Conservation (phyloP, 2,797 vertebrate genomes). For the Chloroceryle amazona region DNA sequence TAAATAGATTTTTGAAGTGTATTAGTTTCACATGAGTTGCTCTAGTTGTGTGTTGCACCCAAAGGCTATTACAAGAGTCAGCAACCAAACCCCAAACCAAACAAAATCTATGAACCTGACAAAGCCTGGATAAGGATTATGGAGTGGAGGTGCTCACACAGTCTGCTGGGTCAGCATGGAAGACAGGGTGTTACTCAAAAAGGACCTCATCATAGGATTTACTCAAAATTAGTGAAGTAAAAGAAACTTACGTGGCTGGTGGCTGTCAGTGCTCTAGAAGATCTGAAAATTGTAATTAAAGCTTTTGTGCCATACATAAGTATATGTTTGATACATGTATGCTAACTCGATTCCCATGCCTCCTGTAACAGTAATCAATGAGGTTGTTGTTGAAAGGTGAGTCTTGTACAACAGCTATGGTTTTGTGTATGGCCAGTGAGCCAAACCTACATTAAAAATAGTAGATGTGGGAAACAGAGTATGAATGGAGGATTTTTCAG, state of each 20-base stretch:
- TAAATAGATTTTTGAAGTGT: not conserved
- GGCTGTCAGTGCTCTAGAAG: not conserved
- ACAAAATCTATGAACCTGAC: accelerated
- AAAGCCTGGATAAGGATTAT: not conserved
- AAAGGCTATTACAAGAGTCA: not conserved
- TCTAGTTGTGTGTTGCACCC: not conserved
- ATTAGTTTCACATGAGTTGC: not conserved
- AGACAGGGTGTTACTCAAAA: not conserved
- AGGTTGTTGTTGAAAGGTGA: not conserved
- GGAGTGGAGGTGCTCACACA: not conserved
- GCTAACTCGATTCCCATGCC: not conserved
- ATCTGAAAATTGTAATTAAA: not conserved
- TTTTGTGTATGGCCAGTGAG: not conserved
- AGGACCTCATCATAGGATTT: not conserved
- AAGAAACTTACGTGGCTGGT: not conserved
- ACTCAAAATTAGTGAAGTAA: not conserved
- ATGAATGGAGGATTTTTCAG: slow-evolving; percentile 27
- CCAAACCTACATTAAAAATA: not conserved
- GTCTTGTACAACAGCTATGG: not conserved
- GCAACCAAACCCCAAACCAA: not conserved
- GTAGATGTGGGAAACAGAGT: not conserved
- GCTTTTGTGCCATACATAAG: not conserved
- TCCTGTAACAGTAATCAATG: not conserved
- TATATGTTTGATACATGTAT: too few relatives aligned
- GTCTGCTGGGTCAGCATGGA: not conserved